Percentiles rank a stretch among this genome's conserved stretches.
Evolutionary conservation across 2,113 vertebrate genomes (phyloP).

Genomic region (Tychaedon coryphoeus): DNA sequence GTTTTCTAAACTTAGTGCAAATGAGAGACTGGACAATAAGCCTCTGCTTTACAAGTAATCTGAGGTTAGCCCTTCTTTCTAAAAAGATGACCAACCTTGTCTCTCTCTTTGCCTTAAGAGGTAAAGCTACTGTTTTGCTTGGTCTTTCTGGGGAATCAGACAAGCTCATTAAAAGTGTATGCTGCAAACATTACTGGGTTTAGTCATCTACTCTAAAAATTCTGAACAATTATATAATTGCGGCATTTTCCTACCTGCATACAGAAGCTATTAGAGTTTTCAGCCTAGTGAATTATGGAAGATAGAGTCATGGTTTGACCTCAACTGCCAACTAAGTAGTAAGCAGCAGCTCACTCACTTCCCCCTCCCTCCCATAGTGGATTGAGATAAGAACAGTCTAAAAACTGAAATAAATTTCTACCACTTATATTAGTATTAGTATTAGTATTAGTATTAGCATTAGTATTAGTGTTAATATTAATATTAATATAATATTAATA

Average conservation of each 20-base stretch:
- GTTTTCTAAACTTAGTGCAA: background rate
- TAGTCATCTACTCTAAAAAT: background rate
- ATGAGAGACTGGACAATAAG: background rate
- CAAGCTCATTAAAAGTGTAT: background rate
- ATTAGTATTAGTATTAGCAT: background rate
- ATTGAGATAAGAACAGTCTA: background rate
- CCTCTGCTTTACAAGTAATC: background rate
- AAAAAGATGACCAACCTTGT: background rate
- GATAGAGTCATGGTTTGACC: background rate
- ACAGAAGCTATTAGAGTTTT: background rate
- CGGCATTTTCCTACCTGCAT: background rate
- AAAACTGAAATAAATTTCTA: background rate
- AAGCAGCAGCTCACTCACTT: background rate
- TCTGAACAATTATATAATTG: background rate
- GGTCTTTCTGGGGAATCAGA: background rate
- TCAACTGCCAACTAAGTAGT: background rate
- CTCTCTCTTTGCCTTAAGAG: background rate
- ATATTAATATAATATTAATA: background rate
- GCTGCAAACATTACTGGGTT: background rate
- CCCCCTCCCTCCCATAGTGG: background rate
- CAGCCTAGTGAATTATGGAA: background rate
- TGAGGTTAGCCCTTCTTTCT: background rate
- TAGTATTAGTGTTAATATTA: no score
- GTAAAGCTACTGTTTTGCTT: background rate
- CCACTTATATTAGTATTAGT: background rate